These are phyloP conservation scores for Craniophora ligustri DNA, from an alignment of 2,888 invertebrate genomes.

Conservation along the genomic window DNA sequence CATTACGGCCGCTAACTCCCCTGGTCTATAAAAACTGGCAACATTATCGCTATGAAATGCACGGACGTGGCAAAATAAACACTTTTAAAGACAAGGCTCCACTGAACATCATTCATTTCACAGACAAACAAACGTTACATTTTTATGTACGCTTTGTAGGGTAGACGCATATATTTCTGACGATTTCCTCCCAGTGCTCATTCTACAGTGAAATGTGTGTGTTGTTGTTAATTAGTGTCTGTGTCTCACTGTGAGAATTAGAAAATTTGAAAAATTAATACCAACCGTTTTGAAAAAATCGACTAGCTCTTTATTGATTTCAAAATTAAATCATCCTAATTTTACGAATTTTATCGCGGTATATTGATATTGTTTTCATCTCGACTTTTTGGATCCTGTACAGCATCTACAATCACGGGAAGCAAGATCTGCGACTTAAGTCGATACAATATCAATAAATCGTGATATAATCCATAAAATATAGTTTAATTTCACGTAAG, in stretches of 20 bases:
- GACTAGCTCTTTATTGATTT: too few species aligned
- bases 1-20: slow-evolving; percentile 8
- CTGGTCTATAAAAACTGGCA: slow-evolving; percentile 17
- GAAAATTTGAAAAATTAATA: too few species aligned
- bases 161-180: slow-evolving; percentile 13
- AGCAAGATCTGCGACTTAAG: too few species aligned
- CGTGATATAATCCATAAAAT: too few species aligned
- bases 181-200: slow-evolving; percentile 11
- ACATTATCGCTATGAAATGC: slow-evolving; percentile 34
- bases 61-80: slow-evolving; percentile 55
- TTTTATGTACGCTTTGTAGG: slow-evolving; percentile 45
- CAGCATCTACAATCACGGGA: too few species aligned
- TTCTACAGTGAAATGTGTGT: slow-evolving; percentile 31
- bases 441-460: too few species aligned
- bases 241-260: slow-evolving; percentile 1
- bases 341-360: too few species aligned
- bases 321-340: too few species aligned
- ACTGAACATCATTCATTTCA: slow-evolving; percentile 57
- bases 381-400: too few species aligned
- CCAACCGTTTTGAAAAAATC: too few species aligned
- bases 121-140: slow-evolving; percentile 53
- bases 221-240: slow-evolving; percentile 7
- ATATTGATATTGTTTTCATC: too few species aligned
- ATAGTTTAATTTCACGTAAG: too few species aligned
- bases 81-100: slow-evolving; percentile 55